phyloP scores from a whole-genome alignment of 2,888 invertebrate genomes.

The Lasius platythorax region DNA sequence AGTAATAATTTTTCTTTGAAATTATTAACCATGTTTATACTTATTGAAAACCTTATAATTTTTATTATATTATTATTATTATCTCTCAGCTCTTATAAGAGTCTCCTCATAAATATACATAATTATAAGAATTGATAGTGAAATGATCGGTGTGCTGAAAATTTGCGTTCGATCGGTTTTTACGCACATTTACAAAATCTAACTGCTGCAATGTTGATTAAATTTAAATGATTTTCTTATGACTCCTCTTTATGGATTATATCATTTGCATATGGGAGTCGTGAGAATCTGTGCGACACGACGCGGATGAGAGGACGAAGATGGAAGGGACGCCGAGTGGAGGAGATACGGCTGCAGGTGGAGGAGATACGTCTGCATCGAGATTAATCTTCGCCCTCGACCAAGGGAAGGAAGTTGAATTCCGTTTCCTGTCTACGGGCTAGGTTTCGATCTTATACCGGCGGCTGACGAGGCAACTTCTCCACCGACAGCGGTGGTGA shows the following conservation, averaged over 20 bases:
- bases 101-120: not conserved
- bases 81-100: not conserved
- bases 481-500: constrained; percentile 70
- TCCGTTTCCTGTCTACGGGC: constrained; percentile 82
- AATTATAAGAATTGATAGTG: not conserved
- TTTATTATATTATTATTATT: not conserved
- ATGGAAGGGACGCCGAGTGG: constrained; percentile 50
- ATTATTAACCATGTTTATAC: not conserved
- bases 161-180: constrained; percentile 10
- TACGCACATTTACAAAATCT: constrained; percentile 3
- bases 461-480: constrained; percentile 82
- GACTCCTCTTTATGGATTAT: constrained; percentile 11
- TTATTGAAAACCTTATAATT: not conserved
- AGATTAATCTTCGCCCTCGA: constrained; percentile 82
- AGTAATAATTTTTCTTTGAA: not conserved
- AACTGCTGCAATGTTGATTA: not conserved
- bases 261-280: constrained; percentile 15
- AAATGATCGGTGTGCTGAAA: constrained; percentile 1
- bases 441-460: constrained; percentile 73
- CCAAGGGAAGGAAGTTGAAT: constrained; percentile 83
- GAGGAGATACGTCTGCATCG: constrained; percentile 59
- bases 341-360: constrained; percentile 58
- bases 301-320: not conserved
- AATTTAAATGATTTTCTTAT: constrained; percentile 2
- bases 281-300: not conserved